Percentiles rank a stretch among this genome's conserved stretches.
phyloP scores from a whole-genome alignment of 2,113 vertebrate species.

The Motacilla tschutschensis region DNA sequence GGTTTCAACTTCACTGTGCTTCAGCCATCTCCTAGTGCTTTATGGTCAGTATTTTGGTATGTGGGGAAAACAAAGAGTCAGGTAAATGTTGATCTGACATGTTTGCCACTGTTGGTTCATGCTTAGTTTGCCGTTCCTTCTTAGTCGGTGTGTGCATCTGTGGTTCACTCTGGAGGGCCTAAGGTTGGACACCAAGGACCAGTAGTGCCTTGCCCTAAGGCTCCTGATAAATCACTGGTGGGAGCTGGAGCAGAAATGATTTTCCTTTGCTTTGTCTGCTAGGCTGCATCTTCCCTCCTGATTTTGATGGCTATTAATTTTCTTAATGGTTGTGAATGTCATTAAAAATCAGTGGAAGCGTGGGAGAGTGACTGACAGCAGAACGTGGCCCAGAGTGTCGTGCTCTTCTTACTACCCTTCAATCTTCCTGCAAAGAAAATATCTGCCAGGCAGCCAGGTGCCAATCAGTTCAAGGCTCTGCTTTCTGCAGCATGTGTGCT shows the following conservation, averaged over 20 bases:
- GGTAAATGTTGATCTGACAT: background rate
- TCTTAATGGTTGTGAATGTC: constrained; percentile 18
- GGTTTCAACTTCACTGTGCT: background rate
- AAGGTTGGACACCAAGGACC: background rate
- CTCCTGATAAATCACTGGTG: background rate
- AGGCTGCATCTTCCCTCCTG: background rate
- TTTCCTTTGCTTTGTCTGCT: background rate
- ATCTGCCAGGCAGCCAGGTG: background rate
- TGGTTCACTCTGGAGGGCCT: background rate
- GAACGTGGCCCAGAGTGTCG: background rate
- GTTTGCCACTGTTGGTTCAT: background rate
- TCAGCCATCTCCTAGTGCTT: background rate
- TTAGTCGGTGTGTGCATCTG: background rate
- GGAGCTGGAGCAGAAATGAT: background rate
- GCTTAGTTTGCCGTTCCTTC: background rate
- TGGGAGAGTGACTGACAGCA: constrained; percentile 28
- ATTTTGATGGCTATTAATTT: constrained; percentile 4
- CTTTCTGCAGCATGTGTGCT: background rate
- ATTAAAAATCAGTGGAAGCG: background rate
- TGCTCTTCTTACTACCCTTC: background rate
- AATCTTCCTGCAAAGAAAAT: background rate
- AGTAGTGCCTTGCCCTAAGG: background rate
- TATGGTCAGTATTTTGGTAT: background rate
- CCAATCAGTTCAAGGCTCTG: background rate
- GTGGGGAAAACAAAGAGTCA: background rate